A percentile compares a stretch with the other conserved stretches of the same genome.
Evolutionary conservation across 2,113 vertebrate genomes (phyloP).

Genomic region (Girardinichthys multiradiatus): DNA sequence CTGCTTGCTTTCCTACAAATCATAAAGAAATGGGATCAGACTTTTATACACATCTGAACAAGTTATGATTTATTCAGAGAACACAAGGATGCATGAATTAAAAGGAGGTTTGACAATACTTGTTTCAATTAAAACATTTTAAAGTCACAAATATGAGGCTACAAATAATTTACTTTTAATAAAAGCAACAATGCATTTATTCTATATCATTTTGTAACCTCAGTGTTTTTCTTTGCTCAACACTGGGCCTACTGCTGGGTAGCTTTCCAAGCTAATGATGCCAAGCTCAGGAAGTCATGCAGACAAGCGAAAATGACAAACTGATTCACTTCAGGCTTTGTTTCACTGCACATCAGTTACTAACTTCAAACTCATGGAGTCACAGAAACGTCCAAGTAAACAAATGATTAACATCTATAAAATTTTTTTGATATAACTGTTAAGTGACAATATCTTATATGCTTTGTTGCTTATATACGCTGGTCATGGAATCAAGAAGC

Average conservation of each 20-base stretch:
- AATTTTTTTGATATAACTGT: not conserved
- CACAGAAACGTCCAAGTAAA: conserved; percentile 15
- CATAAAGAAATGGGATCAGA: too few species aligned
- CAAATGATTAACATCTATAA: not conserved
- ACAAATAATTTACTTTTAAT: not conserved
- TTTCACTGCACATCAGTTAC: conserved; percentile 52
- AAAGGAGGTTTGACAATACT: not conserved
- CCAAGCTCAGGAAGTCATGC: conserved; percentile 72
- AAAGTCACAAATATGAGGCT: not conserved
- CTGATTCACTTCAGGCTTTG: conserved; percentile 51
- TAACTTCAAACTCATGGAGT: conserved; percentile 37
- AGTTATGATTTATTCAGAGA: too few species aligned
- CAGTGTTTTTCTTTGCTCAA: not conserved
- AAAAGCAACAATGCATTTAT: conserved; percentile 27
- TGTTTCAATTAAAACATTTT: not conserved
- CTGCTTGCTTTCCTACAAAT: too few species aligned
- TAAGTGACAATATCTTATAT: not conserved
- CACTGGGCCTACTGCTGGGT: conserved; percentile 10
- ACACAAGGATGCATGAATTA: not conserved
- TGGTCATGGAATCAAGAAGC: not conserved
- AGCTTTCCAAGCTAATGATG: conserved; percentile 45
- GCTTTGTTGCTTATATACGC: not conserved
- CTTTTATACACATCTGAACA: too few species aligned
- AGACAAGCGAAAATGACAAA: conserved; percentile 75
- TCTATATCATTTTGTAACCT: not conserved